Conservation (phyloP, 2,888 invertebrate species). For the Amitus sp. region DNA sequence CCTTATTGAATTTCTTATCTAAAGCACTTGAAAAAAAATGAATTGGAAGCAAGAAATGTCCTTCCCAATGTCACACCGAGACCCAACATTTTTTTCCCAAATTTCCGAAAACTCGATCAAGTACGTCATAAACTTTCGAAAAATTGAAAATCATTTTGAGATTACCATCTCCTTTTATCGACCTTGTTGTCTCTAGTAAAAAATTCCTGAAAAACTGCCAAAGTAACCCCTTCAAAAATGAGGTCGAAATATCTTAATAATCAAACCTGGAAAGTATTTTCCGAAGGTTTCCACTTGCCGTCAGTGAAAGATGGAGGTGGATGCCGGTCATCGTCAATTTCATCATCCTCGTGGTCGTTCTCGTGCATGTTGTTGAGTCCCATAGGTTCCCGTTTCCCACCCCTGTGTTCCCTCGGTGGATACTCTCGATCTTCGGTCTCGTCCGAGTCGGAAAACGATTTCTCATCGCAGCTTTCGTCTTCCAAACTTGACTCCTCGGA, state of each 20-base stretch:
- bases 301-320: constrained; percentile 70
- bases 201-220: too few relatives aligned
- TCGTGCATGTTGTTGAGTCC: constrained; percentile 46
- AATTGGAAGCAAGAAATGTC: too few relatives aligned
- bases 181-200: too few relatives aligned
- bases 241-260: background rate
- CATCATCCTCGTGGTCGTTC: constrained; percentile 63
- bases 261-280: constrained; percentile 40
- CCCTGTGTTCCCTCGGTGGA: constrained; percentile 71
- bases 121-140: too few relatives aligned
- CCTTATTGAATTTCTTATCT: too few relatives aligned
- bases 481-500: constrained; percentile 58
- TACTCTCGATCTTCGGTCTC: constrained; percentile 67
- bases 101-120: too few relatives aligned
- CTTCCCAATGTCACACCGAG: too few relatives aligned
- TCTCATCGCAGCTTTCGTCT: constrained; percentile 67
- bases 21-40: too few relatives aligned
- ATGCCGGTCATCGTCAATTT: constrained; percentile 53
- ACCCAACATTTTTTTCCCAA: too few relatives aligned
- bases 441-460: constrained; percentile 70
- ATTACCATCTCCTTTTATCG: too few relatives aligned
- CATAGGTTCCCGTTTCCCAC: constrained; percentile 81
- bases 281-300: constrained; percentile 74
- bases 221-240: too few relatives aligned
- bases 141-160: too few relatives aligned